Evolutionary conservation across 1,140 invertebrate species (phyloP).

Genomic region (Trachelipus rathkii): DNA sequence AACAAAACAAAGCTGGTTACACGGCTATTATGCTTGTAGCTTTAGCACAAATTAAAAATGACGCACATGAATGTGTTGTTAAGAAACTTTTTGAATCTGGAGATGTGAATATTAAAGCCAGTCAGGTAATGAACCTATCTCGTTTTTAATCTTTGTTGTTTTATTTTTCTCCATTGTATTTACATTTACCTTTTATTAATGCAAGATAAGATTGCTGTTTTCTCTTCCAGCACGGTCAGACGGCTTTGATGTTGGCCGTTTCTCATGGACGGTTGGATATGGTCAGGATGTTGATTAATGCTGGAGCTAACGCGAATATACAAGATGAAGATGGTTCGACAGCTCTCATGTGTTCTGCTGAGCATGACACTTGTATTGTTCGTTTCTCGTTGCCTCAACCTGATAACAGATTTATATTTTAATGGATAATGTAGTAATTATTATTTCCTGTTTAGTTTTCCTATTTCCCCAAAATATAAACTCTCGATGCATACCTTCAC

Average conservation of each 20-base stretch:
- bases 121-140: constrained; percentile 39
- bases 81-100: constrained; percentile 41
- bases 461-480: too few species aligned
- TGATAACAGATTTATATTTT: constrained; percentile 79
- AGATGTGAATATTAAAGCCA: constrained; percentile 45
- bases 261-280: constrained; percentile 83
- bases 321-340: constrained; percentile 92
- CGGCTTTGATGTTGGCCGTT: constrained; percentile 86
- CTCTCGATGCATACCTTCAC: too few species aligned
- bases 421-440: constrained; percentile 61
- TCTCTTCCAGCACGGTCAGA: constrained; percentile 73
- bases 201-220: neutral
- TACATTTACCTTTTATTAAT: neutral
- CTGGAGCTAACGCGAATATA: constrained; percentile 84
- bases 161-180: constrained; percentile 5
- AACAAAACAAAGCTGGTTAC: constrained; percentile 85
- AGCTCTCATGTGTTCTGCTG: constrained; percentile 90
- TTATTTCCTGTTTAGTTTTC: too few species aligned
- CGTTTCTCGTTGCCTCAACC: constrained; percentile 72
- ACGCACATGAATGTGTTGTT: constrained; percentile 37
- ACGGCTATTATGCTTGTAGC: constrained; percentile 87
- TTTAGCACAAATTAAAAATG: constrained; percentile 59
- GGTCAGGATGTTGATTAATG: constrained; percentile 72
- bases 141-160: constrained; percentile 18
- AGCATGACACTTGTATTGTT: constrained; percentile 81